Percentiles rank a stretch among this genome's conserved stretches.
phyloP scores from a whole-genome alignment of 2,888 invertebrate genomes.

The Dryococelus australis region DNA sequence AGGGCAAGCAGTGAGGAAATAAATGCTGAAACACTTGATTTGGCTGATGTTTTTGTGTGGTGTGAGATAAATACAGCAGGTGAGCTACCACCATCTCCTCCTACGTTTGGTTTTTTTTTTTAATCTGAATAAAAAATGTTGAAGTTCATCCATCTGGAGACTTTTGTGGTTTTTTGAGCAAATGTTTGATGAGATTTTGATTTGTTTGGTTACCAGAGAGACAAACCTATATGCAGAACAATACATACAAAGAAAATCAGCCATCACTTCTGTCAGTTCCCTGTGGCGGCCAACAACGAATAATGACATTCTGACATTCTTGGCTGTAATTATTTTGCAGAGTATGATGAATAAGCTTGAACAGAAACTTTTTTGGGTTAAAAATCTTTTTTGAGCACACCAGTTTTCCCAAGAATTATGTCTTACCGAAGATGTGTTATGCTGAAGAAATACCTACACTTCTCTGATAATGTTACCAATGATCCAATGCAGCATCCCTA shows the following conservation, averaged over 20 bases:
- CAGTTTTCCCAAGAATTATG: slow-evolving; percentile 12
- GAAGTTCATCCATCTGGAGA: neutral
- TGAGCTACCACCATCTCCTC: neutral
- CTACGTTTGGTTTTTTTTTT: neutral
- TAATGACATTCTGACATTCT: neutral
- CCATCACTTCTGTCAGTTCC: neutral
- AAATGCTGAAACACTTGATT: neutral
- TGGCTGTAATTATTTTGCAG: neutral
- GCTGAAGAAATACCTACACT: neutral
- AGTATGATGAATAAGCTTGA: neutral
- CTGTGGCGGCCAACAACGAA: slow-evolving; percentile 4
- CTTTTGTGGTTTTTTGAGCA: neutral
- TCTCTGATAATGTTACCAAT: neutral
- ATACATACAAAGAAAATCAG: neutral
- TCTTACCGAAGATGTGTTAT: neutral
- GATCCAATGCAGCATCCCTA: neutral
- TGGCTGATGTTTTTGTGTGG: neutral
- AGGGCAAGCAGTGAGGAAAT: neutral
- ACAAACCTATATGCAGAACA: neutral
- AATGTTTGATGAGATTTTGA: neutral
- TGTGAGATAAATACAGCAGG: neutral
- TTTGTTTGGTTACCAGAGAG: neutral
- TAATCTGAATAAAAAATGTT: neutral
- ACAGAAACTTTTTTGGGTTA: neutral
- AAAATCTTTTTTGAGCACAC: neutral